Evolutionary conservation across 2,888 invertebrate species (phyloP).

Genomic region (Dryobotodes eremita): DNA sequence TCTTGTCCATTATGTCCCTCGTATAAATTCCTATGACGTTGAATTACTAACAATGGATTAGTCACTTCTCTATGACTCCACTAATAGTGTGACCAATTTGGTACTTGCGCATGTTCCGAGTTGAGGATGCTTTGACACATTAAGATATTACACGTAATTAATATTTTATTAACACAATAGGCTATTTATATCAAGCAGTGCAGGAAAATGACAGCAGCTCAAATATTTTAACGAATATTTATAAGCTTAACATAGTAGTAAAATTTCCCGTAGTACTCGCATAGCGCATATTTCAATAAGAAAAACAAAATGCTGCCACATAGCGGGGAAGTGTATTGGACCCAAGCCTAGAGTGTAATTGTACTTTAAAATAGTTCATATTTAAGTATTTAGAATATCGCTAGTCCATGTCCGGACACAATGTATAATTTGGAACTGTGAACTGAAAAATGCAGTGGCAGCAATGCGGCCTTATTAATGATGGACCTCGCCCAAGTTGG

Average conservation of each 20-base stretch:
- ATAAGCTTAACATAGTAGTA: not conserved
- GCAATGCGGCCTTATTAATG: not conserved
- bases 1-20: not conserved
- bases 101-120: constrained; percentile 17
- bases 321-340: too few species aligned
- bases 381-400: too few species aligned
- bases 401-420: too few species aligned
- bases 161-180: constrained; percentile 29
- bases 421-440: not conserved
- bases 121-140: constrained; percentile 12
- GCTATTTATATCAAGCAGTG: constrained; percentile 18
- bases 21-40: constrained; percentile 31
- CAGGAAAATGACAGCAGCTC: constrained; percentile 37
- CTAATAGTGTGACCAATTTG: constrained; percentile 7
- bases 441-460: not conserved
- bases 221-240: not conserved
- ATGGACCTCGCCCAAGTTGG: not conserved
- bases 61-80: constrained; percentile 3
- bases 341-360: too few species aligned
- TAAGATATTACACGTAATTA: not conserved
- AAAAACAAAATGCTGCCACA: too few species aligned
- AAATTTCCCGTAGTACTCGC: too few species aligned
- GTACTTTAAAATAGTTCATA: too few species aligned
- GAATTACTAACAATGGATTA: constrained; percentile 7
- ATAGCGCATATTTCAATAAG: too few species aligned